phyloP scores from a whole-genome alignment of 2,797 vertebrate species.

The Fratercula arctica region DNA sequence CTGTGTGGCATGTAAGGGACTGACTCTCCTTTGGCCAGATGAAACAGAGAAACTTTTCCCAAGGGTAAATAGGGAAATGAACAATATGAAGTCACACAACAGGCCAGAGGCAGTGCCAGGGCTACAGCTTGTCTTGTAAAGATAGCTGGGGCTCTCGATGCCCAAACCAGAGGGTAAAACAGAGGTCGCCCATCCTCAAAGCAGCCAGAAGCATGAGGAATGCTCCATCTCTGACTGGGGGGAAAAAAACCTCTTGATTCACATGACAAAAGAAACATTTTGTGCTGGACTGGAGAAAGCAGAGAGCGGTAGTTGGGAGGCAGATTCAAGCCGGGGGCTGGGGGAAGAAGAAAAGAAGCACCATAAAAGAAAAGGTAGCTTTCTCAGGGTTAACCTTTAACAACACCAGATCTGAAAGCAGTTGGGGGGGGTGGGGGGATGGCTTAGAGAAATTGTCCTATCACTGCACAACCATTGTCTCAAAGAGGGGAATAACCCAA shows the following conservation, averaged over 20 bases:
- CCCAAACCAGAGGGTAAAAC: neutral
- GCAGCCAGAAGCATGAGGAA: neutral
- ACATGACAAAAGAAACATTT: neutral
- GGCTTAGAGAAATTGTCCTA: neutral
- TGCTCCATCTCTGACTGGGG: rapidly evolving
- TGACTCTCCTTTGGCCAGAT: neutral
- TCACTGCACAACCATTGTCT: neutral
- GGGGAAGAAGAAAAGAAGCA: no score
- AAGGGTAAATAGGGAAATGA: neutral
- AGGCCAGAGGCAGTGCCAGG: neutral
- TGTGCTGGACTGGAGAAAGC: neutral
- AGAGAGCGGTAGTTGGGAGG: neutral
- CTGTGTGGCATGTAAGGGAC: neutral
- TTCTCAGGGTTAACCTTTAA: neutral
- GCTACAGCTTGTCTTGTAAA: neutral
- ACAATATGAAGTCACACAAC: neutral
- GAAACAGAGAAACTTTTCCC: neutral
- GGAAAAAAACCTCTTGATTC: no score
- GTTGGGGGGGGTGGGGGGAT: no score
- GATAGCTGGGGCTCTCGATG: rapidly evolving
- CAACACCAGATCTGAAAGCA: neutral
- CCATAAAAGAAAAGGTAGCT: neutral
- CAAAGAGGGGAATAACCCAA: neutral
- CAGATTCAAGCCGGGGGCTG: no score
- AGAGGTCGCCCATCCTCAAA: neutral